A percentile compares a stretch with the other conserved stretches of the same genome.
Evolutionary conservation across 2,888 invertebrate genomes (phyloP).

Genomic region (Noctua fimbriata): DNA sequence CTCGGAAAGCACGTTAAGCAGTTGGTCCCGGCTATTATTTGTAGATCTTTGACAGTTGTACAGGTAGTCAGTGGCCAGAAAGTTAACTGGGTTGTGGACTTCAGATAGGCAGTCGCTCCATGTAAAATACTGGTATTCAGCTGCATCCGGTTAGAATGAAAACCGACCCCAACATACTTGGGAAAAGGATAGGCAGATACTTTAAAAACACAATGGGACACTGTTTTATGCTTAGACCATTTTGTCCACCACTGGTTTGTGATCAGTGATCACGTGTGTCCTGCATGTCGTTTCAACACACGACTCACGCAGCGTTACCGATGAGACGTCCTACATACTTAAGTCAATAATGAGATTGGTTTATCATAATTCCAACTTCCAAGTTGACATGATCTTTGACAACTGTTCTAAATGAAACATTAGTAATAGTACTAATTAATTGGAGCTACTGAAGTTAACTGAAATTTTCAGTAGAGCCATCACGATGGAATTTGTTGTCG

Average conservation of each 20-base stretch:
- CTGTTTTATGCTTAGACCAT: background rate
- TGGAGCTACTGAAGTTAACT: background rate
- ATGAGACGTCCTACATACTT: background rate
- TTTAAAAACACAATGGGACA: background rate
- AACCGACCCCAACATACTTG: no score
- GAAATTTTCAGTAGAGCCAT: background rate
- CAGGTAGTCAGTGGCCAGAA: no score
- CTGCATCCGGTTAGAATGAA: no score
- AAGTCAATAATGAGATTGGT: background rate
- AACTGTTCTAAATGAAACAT: background rate
- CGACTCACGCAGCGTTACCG: background rate
- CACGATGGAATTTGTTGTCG: background rate
- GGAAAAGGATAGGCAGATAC: no score
- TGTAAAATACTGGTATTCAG: no score
- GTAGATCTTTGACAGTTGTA: no score
- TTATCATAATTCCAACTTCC: background rate
- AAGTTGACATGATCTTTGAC: background rate
- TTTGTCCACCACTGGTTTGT: background rate
- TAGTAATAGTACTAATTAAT: background rate
- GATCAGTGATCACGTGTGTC: background rate
- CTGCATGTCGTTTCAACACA: background rate
- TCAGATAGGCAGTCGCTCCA: no score
- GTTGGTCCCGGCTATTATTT: no score
- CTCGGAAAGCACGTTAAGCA: no score
- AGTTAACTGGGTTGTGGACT: no score